Conservation (phyloP, 2,797 vertebrate genomes). For the Chaunax sp. region DNA sequence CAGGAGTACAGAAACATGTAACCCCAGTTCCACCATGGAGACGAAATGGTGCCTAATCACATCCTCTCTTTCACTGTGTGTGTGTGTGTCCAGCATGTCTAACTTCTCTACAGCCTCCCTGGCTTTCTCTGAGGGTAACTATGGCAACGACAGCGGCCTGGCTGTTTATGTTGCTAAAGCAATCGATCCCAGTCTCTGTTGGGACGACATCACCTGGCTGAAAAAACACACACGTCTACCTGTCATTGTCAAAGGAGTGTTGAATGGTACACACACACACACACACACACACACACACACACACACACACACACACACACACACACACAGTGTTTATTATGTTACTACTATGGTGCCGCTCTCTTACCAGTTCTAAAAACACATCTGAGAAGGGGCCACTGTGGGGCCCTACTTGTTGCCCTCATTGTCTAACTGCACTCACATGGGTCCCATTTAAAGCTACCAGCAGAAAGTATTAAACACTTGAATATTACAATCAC, state of each 20-base stretch:
- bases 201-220: slow-evolving; percentile 91
- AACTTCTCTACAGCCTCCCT: slow-evolving; percentile 90
- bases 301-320: slow-evolving; percentile 1
- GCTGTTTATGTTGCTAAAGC: slow-evolving; percentile 87
- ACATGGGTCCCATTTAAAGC: no score
- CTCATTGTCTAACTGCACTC: no score
- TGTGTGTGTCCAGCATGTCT: slow-evolving; percentile 84
- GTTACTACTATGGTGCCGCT: not conserved
- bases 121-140: slow-evolving; percentile 88
- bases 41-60: not conserved
- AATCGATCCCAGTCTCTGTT: slow-evolving; percentile 88
- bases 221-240: slow-evolving; percentile 86
- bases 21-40: not conserved
- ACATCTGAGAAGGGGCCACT: no score
- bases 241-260: slow-evolving; percentile 86
- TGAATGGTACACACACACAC: slow-evolving; percentile 79
- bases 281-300: slow-evolving; percentile 16
- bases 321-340: no score
- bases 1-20: no score
- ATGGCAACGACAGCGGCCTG: slow-evolving; percentile 88
- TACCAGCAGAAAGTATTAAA: not conserved
- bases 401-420: no score
- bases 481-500: not conserved
- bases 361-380: no score
- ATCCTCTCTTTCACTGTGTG: not conserved